Evolutionary conservation across 2,888 invertebrate genomes (phyloP).

Genomic region (Antitype chi): DNA sequence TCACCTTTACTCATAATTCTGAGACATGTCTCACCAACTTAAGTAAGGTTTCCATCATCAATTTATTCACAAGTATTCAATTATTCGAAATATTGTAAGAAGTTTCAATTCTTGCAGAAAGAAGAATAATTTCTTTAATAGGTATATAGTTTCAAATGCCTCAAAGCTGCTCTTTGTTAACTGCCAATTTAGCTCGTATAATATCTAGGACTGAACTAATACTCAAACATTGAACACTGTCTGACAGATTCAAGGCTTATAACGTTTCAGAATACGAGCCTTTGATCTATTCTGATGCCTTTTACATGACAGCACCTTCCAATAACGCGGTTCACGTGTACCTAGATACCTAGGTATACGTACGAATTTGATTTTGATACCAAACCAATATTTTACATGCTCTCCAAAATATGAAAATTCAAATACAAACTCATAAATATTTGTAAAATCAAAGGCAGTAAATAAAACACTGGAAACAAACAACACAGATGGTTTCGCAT

Average conservation of each 20-base stretch:
- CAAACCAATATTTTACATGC: constrained; percentile 41
- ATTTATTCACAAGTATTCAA: not conserved
- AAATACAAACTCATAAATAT: constrained; percentile 62
- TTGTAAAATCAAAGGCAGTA: constrained; percentile 62
- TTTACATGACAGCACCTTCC: constrained; percentile 5
- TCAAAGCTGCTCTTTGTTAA: constrained; percentile 11
- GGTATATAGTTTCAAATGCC: not conserved
- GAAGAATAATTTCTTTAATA: not conserved
- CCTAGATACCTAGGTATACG: not conserved
- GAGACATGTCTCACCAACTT: not conserved
- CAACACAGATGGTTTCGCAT: constrained; percentile 56
- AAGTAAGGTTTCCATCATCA: not conserved
- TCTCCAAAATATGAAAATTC: constrained; percentile 56
- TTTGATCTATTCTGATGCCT: constrained; percentile 27
- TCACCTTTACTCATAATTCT: not conserved
- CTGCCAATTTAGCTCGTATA: constrained; percentile 9
- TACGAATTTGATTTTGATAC: constrained; percentile 17
- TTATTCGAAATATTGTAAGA: not conserved
- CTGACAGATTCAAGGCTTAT: constrained; percentile 20
- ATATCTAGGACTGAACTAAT: not conserved
- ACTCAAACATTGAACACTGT: constrained; percentile 14
- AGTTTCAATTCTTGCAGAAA: not conserved
- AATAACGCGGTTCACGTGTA: not conserved
- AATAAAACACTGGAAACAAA: constrained; percentile 64
- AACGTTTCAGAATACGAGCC: constrained; percentile 15